Evolutionary conservation across 2,888 invertebrate species (phyloP).

Genomic region (Meghimatium bilineatum): DNA sequence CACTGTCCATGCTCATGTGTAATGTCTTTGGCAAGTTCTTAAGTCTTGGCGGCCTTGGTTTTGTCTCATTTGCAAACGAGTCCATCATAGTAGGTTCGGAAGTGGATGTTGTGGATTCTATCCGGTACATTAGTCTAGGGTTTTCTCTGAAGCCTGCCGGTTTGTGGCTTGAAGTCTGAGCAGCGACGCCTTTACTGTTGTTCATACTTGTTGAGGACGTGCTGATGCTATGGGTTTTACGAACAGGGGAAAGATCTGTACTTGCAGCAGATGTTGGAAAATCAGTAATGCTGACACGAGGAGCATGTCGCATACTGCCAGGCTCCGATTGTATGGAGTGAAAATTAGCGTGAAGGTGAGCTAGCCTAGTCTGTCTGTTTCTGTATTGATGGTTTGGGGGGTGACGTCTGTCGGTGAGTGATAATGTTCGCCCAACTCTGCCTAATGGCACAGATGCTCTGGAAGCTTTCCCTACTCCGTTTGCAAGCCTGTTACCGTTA

Average conservation of each 20-base stretch:
- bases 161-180: constrained; percentile 1
- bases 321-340: constrained; percentile 54
- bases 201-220: background rate
- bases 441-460: constrained; percentile 27
- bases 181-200: background rate
- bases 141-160: constrained; percentile 2
- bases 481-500: constrained; percentile 36
- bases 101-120: constrained; percentile 33
- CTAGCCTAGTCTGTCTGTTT: constrained; percentile 41
- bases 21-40: constrained; percentile 35
- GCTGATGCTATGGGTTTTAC: background rate
- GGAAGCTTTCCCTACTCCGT: constrained; percentile 7
- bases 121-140: constrained; percentile 33
- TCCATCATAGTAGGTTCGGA: constrained; percentile 39
- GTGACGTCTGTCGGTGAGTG: constrained; percentile 43
- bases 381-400: constrained; percentile 30
- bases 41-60: constrained; percentile 25
- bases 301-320: constrained; percentile 22
- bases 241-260: constrained; percentile 11
- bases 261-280: constrained; percentile 24
- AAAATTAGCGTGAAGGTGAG: constrained; percentile 51
- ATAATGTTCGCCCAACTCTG: constrained; percentile 47
- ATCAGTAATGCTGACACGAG: constrained; percentile 33
- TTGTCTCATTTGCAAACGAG: background rate
- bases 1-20: constrained; percentile 46